These are phyloP conservation scores for Ditylenchus weischeri DNA, from an alignment of 2,888 invertebrate genomes.

Conservation along the genomic window DNA sequence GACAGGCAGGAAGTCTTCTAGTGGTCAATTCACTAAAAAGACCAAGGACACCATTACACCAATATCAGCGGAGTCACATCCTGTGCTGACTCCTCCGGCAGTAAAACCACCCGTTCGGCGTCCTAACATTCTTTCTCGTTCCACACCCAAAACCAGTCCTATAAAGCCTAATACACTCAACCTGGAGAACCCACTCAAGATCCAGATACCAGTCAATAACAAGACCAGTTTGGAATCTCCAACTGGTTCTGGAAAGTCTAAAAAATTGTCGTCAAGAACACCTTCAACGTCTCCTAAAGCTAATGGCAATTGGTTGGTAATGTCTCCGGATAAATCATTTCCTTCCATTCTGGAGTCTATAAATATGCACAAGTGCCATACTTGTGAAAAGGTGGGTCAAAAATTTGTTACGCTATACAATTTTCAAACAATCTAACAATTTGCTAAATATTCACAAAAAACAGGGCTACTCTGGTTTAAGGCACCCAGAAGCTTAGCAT, in stretches of 20 bases:
- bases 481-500: too few species aligned
- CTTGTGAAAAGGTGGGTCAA: slow-evolving; percentile 1
- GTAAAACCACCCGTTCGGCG: slow-evolving; percentile 1
- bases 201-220: neutral
- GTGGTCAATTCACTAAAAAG: neutral
- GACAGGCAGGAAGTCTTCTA: neutral
- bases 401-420: too few species aligned
- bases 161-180: neutral
- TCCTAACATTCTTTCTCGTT: slow-evolving; percentile 10
- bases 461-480: too few species aligned
- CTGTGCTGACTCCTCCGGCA: neutral
- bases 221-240: neutral
- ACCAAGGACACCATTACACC: neutral
- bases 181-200: neutral
- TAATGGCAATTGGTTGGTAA: neutral
- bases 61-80: neutral
- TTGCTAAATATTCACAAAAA: too few species aligned
- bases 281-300: slow-evolving; percentile 2
- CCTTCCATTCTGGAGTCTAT: neutral
- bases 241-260: neutral
- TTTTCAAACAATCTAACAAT: too few species aligned
- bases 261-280: slow-evolving; percentile 1
- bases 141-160: neutral
- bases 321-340: neutral
- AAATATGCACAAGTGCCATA: slow-evolving; percentile 1